These are phyloP conservation scores for Cybosia mesomella DNA, from an alignment of 2,888 invertebrate species.

Conservation along the genomic window DNA sequence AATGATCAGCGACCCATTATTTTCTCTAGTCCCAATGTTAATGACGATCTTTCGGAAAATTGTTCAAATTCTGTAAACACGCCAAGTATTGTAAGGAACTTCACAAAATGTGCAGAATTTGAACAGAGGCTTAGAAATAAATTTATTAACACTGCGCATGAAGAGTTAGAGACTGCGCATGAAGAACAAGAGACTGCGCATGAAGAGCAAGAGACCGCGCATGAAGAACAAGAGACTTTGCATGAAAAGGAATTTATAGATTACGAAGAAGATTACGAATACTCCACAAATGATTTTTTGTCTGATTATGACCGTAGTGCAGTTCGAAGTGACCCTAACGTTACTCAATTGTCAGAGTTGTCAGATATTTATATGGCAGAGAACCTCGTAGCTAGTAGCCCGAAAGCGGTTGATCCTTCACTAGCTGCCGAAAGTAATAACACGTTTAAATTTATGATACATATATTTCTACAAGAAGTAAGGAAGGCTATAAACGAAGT, in stretches of 20 bases:
- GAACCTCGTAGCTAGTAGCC: slow-evolving; percentile 18
- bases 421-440: slow-evolving; percentile 26
- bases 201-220: slow-evolving; percentile 16
- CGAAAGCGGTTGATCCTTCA: slow-evolving; percentile 12
- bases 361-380: slow-evolving; percentile 11
- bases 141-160: neutral
- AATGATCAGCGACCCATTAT: neutral
- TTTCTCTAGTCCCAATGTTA: slow-evolving; percentile 10
- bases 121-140: slow-evolving; percentile 40
- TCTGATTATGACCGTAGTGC: slow-evolving; percentile 26
- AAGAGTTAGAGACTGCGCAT: slow-evolving; percentile 16
- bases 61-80: neutral
- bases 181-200: slow-evolving; percentile 17
- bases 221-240: slow-evolving; percentile 16
- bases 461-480: slow-evolving; percentile 55
- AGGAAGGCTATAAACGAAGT: slow-evolving; percentile 53
- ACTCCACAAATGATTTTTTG: slow-evolving; percentile 16
- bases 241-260: slow-evolving; percentile 27
- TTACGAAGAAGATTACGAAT: slow-evolving; percentile 41
- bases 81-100: slow-evolving; percentile 62
- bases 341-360: slow-evolving; percentile 8
- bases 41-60: neutral
- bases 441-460: slow-evolving; percentile 53
- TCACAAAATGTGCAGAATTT: slow-evolving; percentile 56
- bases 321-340: slow-evolving; percentile 24